A percentile compares a stretch with the other conserved stretches of the same genome.
These are phyloP conservation scores for Drosophila kepulauana DNA, from an alignment of 1,140 invertebrate genomes.

Conservation along the genomic window DNA sequence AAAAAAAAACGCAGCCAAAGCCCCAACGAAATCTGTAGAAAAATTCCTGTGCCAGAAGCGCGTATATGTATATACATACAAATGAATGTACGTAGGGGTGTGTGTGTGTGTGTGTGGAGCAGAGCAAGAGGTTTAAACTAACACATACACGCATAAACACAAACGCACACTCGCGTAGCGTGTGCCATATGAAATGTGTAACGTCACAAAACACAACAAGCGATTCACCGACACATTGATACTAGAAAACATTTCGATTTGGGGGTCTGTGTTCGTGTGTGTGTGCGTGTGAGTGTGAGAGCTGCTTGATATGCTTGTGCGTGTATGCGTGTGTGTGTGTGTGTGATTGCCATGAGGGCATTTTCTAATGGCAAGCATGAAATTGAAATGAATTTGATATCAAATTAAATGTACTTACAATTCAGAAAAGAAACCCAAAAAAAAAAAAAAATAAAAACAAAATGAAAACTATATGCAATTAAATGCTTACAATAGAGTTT, in stretches of 20 bases:
- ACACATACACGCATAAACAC: slow-evolving; percentile 30
- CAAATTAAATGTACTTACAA: slow-evolving; percentile 65
- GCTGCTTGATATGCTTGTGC: slow-evolving; percentile 52
- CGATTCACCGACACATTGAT: slow-evolving; percentile 52
- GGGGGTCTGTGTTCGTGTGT: slow-evolving; percentile 31
- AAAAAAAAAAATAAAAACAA: background rate
- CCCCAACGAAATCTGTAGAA: slow-evolving; percentile 59
- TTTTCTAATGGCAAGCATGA: slow-evolving; percentile 67
- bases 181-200: slow-evolving; percentile 78
- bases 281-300: slow-evolving; percentile 38
- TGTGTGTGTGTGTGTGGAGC: slow-evolving; percentile 3
- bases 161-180: slow-evolving; percentile 52
- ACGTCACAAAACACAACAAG: slow-evolving; percentile 55
- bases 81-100: too few relatives aligned
- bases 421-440: slow-evolving; percentile 3
- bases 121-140: slow-evolving; percentile 28
- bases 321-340: slow-evolving; percentile 34
- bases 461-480: slow-evolving; percentile 36
- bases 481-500: slow-evolving; percentile 27
- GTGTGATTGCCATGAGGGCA: slow-evolving; percentile 62
- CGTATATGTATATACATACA: background rate
- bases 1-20: slow-evolving; percentile 55
- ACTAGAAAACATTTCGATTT: slow-evolving; percentile 56
- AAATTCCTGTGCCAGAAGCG: slow-evolving; percentile 62
- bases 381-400: slow-evolving; percentile 73